phyloP scores from a whole-genome alignment of 2,113 vertebrate genomes.

The Sceloporus undulatus region DNA sequence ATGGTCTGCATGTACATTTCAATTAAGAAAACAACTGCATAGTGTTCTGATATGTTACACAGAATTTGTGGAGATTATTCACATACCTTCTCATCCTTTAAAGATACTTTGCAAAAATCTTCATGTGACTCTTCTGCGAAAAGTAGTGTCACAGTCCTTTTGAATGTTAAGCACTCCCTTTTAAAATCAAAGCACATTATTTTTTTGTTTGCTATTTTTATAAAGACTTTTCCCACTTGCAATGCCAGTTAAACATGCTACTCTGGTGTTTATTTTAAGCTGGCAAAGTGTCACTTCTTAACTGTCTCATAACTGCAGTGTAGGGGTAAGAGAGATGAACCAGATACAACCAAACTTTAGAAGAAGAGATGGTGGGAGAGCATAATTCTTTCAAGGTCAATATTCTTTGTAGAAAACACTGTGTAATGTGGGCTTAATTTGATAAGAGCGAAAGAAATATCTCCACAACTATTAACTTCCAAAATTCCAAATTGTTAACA shows the following conservation, averaged over 20 bases:
- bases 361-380: not conserved
- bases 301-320: not conserved
- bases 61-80: not conserved
- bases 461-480: not conserved
- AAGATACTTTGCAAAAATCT: conserved; percentile 53
- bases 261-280: not conserved
- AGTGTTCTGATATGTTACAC: not conserved
- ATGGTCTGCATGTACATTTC: not conserved
- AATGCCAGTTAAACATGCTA: not conserved
- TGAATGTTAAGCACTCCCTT: conserved; percentile 72
- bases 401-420: not conserved
- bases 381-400: not conserved
- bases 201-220: not conserved
- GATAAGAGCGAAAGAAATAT: not conserved
- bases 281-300: conserved; percentile 5
- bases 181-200: conserved; percentile 51
- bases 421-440: not conserved
- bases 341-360: not conserved
- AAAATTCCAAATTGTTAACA: not conserved
- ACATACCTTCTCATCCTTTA: conserved; percentile 70
- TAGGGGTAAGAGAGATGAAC: not conserved
- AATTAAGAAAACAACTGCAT: not conserved
- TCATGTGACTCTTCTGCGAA: conserved; percentile 62
- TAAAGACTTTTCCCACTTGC: not conserved
- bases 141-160: conserved; percentile 53